Evolutionary conservation across 2,113 vertebrate species (phyloP), one percentile per base, ranked within the genome.

Genomic region (Nothobranchius furzeri): DNA sequence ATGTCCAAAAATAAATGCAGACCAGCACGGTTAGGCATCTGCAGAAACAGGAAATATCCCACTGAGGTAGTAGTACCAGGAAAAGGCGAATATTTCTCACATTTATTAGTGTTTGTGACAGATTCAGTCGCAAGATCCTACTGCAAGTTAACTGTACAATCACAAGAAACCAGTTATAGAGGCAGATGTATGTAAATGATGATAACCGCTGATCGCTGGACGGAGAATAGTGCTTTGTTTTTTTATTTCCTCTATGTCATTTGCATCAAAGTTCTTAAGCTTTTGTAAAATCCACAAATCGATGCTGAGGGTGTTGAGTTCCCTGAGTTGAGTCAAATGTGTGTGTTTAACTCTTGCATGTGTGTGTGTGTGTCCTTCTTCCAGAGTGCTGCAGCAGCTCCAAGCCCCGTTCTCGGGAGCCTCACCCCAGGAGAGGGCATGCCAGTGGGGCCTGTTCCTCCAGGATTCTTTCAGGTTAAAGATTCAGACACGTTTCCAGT

Each of bases 401-500:
- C 96, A 85, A 99, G 96, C 81, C 97, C 96, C 57, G 95, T 96
- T 86, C 95, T 98, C 75, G 96, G 95, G 90, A 98, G 94, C 91
- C 96, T 99, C 87, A 95, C 96, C 90, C 94, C 96, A 84, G 97
- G 96, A 94, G 97, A 98, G 81, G 95, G 96, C 88, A 96, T 98
- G 96, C 95, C 96, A 89, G 96, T 97, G 90, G 96, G 96, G 75
- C 96, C 96, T 70, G 96, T 99, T 70, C 97, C 96, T 75, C 96
- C 97, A 58, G 96, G 96, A 62, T 98, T 98, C 93, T 98, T 98
- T 92, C 96, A 98, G 96, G 97, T 99, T 57, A 59, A 13, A 54
- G 14, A 68, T 14, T 57, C 43, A 67, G 4, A 3, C 13, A 12
- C 11, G 47, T 59, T 64, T 59, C 12, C 20, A 1, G 51, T 62